A percentile compares a stretch with the other conserved stretches of the same genome.
Conservation (phyloP, 1,140 invertebrate species). For the Heliconius melpomene region DNA sequence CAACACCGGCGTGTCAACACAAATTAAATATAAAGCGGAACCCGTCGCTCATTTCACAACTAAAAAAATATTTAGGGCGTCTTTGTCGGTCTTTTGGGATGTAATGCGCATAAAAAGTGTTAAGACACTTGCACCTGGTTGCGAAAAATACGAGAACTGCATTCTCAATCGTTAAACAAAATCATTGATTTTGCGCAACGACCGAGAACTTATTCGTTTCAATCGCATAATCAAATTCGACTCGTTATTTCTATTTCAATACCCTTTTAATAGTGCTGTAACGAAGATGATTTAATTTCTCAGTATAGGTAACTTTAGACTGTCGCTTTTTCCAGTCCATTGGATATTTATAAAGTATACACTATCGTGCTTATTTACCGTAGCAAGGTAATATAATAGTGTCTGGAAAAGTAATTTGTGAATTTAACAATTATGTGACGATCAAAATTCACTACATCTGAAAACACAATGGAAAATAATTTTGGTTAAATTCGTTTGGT, state of each 20-base stretch:
- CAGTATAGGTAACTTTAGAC: slow-evolving; percentile 26
- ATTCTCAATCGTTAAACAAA: slow-evolving; percentile 47
- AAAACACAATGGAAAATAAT: slow-evolving; percentile 20
- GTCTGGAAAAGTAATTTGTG: slow-evolving; percentile 10
- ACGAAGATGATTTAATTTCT: slow-evolving; percentile 34
- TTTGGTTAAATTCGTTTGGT: neutral
- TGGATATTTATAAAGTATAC: slow-evolving; percentile 25
- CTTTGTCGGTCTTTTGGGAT: slow-evolving; percentile 49
- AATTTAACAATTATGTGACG: neutral
- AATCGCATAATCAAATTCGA: slow-evolving; percentile 47
- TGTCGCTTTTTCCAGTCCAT: slow-evolving; percentile 26
- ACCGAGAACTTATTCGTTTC: slow-evolving; percentile 47
- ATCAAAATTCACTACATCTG: neutral
- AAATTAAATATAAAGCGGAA: slow-evolving; percentile 31
- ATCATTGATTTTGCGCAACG: slow-evolving; percentile 46
- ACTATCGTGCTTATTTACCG: neutral
- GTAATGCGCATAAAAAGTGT: slow-evolving; percentile 57
- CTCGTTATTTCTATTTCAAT: slow-evolving; percentile 40
- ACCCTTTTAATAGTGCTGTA: neutral
- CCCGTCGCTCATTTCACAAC: slow-evolving; percentile 29
- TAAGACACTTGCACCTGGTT: slow-evolving; percentile 50
- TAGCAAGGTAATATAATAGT: neutral
- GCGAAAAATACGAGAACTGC: slow-evolving; percentile 56
- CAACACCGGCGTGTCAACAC: slow-evolving; percentile 21
- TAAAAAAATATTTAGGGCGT: slow-evolving; percentile 41